Evolutionary conservation across 2,797 vertebrate species (phyloP).

Genomic region (Microctenopoma steveboyesi): DNA sequence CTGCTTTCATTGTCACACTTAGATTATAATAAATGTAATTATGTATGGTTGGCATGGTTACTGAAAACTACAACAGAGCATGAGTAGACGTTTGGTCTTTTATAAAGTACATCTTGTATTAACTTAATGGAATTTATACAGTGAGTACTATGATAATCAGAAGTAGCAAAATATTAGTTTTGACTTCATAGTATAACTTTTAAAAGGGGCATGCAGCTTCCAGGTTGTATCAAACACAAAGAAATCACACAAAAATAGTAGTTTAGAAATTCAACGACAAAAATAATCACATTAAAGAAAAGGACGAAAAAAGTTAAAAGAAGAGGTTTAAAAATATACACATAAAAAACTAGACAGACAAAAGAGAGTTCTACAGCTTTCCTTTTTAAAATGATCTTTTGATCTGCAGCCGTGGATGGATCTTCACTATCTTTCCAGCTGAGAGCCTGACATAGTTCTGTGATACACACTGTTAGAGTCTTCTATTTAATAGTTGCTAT

Average conservation of each 20-base stretch:
- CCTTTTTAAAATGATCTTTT: slow-evolving; percentile 11
- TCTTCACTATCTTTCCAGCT: slow-evolving; percentile 19
- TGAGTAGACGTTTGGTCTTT: background rate
- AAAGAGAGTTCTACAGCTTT: slow-evolving; percentile 15
- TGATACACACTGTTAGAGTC: slow-evolving; percentile 21
- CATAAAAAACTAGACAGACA: background rate
- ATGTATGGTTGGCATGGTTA: background rate
- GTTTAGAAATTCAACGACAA: background rate
- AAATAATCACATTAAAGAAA: background rate
- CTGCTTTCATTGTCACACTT: slow-evolving; percentile 11
- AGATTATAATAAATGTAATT: background rate
- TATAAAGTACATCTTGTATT: slow-evolving; percentile 21
- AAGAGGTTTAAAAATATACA: background rate
- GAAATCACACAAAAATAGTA: slow-evolving; percentile 5
- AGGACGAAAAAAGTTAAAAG: background rate
- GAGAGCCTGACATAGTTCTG: slow-evolving; percentile 27
- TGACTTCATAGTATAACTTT: background rate
- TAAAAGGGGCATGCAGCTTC: background rate
- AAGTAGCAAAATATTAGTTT: background rate
- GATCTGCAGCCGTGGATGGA: slow-evolving; percentile 11
- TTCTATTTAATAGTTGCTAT: slow-evolving; percentile 42
- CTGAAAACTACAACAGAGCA: slow-evolving; percentile 1
- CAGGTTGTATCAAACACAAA: slow-evolving; percentile 3
- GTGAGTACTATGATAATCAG: background rate
- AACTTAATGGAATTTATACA: background rate